Evolutionary conservation across 1,140 invertebrate species (phyloP).

Genomic region (Panulirus ornatus): DNA sequence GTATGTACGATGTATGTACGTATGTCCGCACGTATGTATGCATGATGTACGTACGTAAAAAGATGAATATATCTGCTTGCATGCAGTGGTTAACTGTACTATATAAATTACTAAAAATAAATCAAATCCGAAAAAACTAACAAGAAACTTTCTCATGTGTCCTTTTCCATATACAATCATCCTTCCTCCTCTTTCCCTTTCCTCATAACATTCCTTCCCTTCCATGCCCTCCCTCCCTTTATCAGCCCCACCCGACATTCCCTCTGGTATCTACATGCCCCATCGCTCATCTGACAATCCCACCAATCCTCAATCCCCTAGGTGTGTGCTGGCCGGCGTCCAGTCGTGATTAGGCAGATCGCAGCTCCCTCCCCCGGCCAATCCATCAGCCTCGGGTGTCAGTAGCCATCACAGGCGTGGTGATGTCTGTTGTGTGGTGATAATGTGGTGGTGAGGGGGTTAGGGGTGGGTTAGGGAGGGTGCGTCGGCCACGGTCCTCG

Average conservation of each 20-base stretch:
- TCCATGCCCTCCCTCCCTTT: not conserved
- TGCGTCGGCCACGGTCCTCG: too few relatives aligned
- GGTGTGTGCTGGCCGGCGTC: conserved; percentile 12
- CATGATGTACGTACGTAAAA: too few relatives aligned
- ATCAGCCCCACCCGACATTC: conserved; percentile 21
- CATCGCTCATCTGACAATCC: too few relatives aligned
- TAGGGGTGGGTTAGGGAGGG: too few relatives aligned
- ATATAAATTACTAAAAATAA: too few relatives aligned
- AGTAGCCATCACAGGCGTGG: conserved; percentile 56
- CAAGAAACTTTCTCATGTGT: too few relatives aligned
- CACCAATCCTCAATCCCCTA: conserved; percentile 5
- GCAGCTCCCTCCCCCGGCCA: conserved; percentile 2
- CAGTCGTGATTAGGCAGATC: conserved; percentile 59
- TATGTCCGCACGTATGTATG: too few relatives aligned
- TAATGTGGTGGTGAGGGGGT: conserved; percentile 39
- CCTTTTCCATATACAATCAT: not conserved
- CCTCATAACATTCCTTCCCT: not conserved
- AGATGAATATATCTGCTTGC: too few relatives aligned
- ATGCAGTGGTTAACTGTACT: too few relatives aligned
- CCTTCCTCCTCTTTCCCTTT: not conserved
- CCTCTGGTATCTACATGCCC: not conserved
- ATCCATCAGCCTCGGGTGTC: conserved; percentile 61
- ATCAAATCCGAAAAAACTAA: too few relatives aligned
- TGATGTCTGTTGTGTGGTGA: conserved; percentile 56
- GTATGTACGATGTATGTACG: too few relatives aligned